Percentiles rank a stretch among this genome's conserved stretches.
These are phyloP conservation scores for Ceuthmochares aereus DNA, from an alignment of 2,113 vertebrate species.

Conservation along the genomic window DNA sequence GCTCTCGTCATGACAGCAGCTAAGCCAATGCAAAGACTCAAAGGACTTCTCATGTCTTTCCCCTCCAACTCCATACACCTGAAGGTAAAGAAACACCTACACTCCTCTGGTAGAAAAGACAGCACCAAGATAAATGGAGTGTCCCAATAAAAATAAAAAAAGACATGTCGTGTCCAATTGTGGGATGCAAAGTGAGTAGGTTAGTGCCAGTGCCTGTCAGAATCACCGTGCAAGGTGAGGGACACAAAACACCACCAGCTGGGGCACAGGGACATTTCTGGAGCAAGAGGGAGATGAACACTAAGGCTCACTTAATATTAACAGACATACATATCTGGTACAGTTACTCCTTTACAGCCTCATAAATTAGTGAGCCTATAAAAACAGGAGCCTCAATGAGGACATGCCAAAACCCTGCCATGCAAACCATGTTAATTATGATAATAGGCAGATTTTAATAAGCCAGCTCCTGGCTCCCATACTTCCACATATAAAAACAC, in stretches of 20 bases:
- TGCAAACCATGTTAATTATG: slow-evolving; percentile 23
- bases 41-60: not conserved
- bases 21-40: not conserved
- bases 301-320: not conserved
- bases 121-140: not conserved
- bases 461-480: not conserved
- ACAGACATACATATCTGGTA: not conserved
- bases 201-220: not conserved
- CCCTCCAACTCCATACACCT: not conserved
- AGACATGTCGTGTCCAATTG: not conserved
- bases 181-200: not conserved
- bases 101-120: not conserved
- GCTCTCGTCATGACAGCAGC: accelerated
- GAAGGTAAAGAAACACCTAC: not conserved
- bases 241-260: not conserved
- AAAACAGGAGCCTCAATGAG: not conserved
- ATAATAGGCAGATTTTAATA: slow-evolving; percentile 25
- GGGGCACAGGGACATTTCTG: not conserved
- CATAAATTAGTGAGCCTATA: slow-evolving; percentile 23
- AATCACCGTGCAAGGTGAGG: not conserved
- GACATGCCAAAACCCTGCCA: not conserved
- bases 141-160: not conserved
- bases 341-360: slow-evolving; percentile 31
- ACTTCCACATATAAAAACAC: not conserved
- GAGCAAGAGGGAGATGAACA: not conserved